Evolutionary conservation across 2,797 vertebrate genomes (phyloP).

Genomic region (Buphagus erythrorhynchus): DNA sequence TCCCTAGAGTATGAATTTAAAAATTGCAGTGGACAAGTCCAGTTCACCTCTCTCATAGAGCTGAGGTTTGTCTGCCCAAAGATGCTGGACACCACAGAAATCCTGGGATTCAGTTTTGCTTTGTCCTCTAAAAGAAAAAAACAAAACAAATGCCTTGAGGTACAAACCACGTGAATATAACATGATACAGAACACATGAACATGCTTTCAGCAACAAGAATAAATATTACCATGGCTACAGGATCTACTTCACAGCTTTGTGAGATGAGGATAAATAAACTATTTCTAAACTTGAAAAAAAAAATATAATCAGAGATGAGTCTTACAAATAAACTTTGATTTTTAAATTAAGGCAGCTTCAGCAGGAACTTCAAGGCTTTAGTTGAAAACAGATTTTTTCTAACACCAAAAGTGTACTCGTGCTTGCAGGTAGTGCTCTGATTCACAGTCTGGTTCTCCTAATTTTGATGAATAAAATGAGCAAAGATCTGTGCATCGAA

Average conservation of each 20-base stretch:
- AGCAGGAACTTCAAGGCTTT: conserved; percentile 68
- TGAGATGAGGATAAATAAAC: conserved; percentile 31
- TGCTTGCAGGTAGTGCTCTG: background rate
- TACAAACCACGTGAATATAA: conserved; percentile 42
- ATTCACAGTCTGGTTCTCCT: background rate
- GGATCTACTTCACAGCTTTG: conserved; percentile 61
- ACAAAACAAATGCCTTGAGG: conserved; percentile 19
- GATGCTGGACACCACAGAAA: background rate
- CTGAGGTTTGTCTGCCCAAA: background rate
- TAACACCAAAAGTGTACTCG: background rate
- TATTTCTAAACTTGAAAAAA: background rate
- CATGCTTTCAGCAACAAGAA: conserved; percentile 59
- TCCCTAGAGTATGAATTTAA: background rate
- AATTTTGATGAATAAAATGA: background rate
- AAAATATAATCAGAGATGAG: conserved; percentile 11
- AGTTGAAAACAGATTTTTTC: background rate
- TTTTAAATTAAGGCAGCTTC: conserved; percentile 77
- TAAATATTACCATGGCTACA: conserved; percentile 48
- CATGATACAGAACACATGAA: conserved; percentile 46
- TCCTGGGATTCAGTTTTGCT: conserved; percentile 68
- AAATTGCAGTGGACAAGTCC: background rate
- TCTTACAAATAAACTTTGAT: conserved; percentile 30
- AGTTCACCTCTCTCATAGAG: background rate
- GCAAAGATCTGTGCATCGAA: background rate
- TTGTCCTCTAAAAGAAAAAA: conserved; percentile 30